Conservation (phyloP, 2,113 vertebrate genomes). For the Atrichornis clamosus region DNA sequence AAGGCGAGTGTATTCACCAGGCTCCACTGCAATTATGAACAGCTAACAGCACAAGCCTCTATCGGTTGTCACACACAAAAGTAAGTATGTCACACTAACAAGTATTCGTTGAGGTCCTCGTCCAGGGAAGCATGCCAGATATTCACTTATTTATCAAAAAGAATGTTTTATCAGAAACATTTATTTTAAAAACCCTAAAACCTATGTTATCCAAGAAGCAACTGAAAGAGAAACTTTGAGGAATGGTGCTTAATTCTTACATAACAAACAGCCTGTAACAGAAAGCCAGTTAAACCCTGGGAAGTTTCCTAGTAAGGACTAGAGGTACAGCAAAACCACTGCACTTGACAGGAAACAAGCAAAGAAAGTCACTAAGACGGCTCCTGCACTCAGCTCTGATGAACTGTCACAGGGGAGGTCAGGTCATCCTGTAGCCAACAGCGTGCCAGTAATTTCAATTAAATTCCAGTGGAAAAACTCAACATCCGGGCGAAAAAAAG, state of each 20-base stretch:
- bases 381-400: not conserved
- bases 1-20: not conserved
- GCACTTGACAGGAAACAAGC: slow-evolving; percentile 2
- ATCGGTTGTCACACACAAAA: not conserved
- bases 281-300: not conserved
- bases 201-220: not conserved
- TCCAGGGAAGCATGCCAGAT: not conserved
- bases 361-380: not conserved
- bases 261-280: not conserved
- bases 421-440: not conserved
- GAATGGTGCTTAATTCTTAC: not conserved
- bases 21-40: not conserved
- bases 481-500: not conserved
- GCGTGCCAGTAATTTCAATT: not conserved
- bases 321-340: not conserved
- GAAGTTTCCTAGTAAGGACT: not conserved
- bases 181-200: not conserved
- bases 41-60: not conserved
- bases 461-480: slow-evolving; percentile 37
- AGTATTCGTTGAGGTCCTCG: not conserved
- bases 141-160: not conserved
- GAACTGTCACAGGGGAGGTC: not conserved
- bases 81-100: not conserved
- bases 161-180: not conserved
- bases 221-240: not conserved